Evolutionary conservation across 2,888 invertebrate genomes (phyloP), one percentile per base, ranked within the genome.

Genomic region (Pyrgus malvae): DNA sequence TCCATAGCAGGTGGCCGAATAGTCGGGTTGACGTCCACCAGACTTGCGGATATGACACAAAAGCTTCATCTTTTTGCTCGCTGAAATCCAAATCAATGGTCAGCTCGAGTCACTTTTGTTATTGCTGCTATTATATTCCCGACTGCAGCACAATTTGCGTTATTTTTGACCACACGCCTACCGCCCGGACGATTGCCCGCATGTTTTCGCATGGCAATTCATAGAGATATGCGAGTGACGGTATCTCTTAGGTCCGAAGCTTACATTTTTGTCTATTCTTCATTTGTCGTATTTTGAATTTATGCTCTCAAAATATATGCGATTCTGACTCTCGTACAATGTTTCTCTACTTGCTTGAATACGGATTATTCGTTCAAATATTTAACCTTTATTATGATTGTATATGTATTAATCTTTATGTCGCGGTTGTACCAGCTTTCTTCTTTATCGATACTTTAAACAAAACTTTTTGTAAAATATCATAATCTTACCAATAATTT

Each of bases 61-160:
- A 82, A 72, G 81, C 70, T 68, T 82, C 74, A 68, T 76, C 83
- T 83, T 84, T 87, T 85, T 80, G 72, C 65, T 65, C 67, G 68
- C 71, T 76, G 70, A 79, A 87, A 83, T 81, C 80, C 80, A 84
- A 89, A 89, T 89, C 89, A 88, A 88, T 88, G 89, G 89, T 86
- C 77, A 84, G 82, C 74, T 68, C 78, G 70, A 75, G 78, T 84
- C 80, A 86, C 85, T 87, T 88, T 85, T 88, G 82, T 86, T 83
- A 83, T 84, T 80, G 81, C 80, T 72, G 70, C 83, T 70, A 83
- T 83, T 83, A 84, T 81, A 74, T 76, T 74, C 76, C 70, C 74
- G 69, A 69, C 75, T 65, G 71, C 66, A 69, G 76, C 69, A 66
- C 69, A 68, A 70, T 72, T 69, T 71, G 70, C 63, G 67, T 70